phyloP scores from a whole-genome alignment of 2,797 vertebrate genomes.

The Peromyscus melanophrys region DNA sequence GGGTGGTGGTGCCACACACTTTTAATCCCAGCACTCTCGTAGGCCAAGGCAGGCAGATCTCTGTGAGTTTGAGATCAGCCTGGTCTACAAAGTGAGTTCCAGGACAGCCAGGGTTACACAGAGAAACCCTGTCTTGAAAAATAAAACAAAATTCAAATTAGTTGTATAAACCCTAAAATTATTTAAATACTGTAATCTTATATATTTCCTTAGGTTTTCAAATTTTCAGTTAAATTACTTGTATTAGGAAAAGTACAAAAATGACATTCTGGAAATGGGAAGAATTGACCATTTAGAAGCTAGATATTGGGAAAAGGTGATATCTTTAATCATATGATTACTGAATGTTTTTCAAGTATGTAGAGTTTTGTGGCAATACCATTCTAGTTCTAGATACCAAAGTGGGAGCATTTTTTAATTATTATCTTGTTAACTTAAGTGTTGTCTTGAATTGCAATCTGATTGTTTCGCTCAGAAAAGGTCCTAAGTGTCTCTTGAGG shows the following conservation, averaged over 20 bases:
- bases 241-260: slow-evolving; percentile 50
- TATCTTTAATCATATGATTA: slow-evolving; percentile 35
- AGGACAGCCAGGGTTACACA: neutral
- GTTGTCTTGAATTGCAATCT: neutral
- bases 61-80: neutral
- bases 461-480: slow-evolving; percentile 7
- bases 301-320: slow-evolving; percentile 30
- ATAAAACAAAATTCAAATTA: neutral
- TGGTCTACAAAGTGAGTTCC: neutral
- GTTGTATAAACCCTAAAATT: slow-evolving; percentile 9
- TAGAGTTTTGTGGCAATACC: slow-evolving; percentile 11
- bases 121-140: neutral
- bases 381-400: slow-evolving; percentile 9
- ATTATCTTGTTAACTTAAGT: neutral
- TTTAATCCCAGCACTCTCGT: neutral
- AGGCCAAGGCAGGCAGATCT: neutral
- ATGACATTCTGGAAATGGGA: neutral
- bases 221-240: slow-evolving; percentile 37
- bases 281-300: slow-evolving; percentile 19
- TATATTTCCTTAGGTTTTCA: slow-evolving; percentile 29
- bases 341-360: slow-evolving; percentile 32
- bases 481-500: neutral
- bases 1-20: neutral
- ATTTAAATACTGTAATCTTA: slow-evolving; percentile 6
- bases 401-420: slow-evolving; percentile 8